Conservation (phyloP, 2,888 invertebrate species). For the Aphodius granarius region DNA sequence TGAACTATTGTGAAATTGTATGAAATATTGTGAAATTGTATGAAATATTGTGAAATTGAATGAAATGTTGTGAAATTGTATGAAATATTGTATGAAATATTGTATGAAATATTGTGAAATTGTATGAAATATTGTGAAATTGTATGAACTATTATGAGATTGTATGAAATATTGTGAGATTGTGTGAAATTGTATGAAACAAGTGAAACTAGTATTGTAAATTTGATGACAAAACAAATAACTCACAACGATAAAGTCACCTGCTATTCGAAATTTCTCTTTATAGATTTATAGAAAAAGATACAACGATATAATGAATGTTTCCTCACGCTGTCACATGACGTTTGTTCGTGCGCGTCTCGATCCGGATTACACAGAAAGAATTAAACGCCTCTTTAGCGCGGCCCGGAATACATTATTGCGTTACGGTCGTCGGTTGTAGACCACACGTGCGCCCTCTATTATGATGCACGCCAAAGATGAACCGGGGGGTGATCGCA, state of each 20-base stretch:
- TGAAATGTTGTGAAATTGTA: too few species aligned
- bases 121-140: too few species aligned
- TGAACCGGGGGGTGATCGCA: not conserved
- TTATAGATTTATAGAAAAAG: not conserved
- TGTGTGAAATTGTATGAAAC: too few species aligned
- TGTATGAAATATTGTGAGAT: too few species aligned
- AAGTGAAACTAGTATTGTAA: too few species aligned
- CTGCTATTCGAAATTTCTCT: not conserved
- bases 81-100: too few species aligned
- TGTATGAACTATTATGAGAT: too few species aligned
- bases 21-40: too few species aligned
- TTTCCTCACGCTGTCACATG: conserved; percentile 6
- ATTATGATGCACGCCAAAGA: not conserved
- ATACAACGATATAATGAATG: not conserved
- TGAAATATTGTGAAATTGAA: too few species aligned
- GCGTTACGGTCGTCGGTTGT: not conserved
- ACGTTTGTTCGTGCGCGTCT: not conserved
- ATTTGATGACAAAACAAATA: not conserved
- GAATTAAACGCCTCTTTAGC: conserved; percentile 16
- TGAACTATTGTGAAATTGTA: too few species aligned
- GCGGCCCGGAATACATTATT: conserved; percentile 8
- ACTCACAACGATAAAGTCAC: too few species aligned
- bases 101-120: too few species aligned
- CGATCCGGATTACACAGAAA: not conserved
- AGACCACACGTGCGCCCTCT: conserved; percentile 5